These are phyloP conservation scores for Priocnemis perturbator DNA, from an alignment of 2,888 invertebrate genomes.

Conservation along the genomic window DNA sequence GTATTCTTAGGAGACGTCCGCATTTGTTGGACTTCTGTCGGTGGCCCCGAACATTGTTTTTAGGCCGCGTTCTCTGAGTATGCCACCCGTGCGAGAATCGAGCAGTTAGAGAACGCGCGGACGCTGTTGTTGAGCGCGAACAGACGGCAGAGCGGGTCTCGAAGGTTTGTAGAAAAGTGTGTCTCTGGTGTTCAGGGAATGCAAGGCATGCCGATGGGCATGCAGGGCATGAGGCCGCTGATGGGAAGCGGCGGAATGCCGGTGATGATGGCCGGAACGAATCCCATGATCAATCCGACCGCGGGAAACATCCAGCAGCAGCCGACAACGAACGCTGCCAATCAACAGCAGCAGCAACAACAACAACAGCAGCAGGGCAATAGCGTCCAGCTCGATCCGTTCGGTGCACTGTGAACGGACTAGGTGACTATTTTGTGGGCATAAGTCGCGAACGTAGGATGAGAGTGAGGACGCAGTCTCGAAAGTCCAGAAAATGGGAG, in stretches of 20 bases:
- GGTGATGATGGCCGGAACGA: constrained; percentile 60
- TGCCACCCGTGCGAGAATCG: too few relatives aligned
- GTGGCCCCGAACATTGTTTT: too few relatives aligned
- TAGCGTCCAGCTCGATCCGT: constrained; percentile 77
- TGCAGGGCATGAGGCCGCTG: constrained; percentile 71
- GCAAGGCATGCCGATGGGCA: constrained; percentile 69
- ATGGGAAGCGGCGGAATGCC: constrained; percentile 67
- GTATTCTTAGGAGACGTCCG: too few relatives aligned
- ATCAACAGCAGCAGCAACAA: constrained; percentile 60
- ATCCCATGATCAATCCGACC: constrained; percentile 67
- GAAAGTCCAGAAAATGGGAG: too few relatives aligned
- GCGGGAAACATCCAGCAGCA: constrained; percentile 63
- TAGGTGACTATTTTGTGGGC: constrained; percentile 54
- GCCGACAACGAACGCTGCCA: constrained; percentile 62
- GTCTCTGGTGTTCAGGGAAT: constrained; percentile 65
- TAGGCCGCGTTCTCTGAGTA: too few relatives aligned
- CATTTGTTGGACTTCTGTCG: too few relatives aligned
- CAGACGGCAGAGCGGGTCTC: too few relatives aligned
- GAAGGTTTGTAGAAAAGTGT: neutral
- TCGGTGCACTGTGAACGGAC: constrained; percentile 75
- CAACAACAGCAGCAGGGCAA: constrained; percentile 72
- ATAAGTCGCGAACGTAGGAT: neutral
- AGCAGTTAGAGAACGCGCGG: too few relatives aligned
- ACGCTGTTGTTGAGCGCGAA: too few relatives aligned
- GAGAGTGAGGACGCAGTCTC: too few relatives aligned